These are phyloP conservation scores for Papilio aristodemus DNA, from an alignment of 1,140 invertebrate species.

Conservation along the genomic window DNA sequence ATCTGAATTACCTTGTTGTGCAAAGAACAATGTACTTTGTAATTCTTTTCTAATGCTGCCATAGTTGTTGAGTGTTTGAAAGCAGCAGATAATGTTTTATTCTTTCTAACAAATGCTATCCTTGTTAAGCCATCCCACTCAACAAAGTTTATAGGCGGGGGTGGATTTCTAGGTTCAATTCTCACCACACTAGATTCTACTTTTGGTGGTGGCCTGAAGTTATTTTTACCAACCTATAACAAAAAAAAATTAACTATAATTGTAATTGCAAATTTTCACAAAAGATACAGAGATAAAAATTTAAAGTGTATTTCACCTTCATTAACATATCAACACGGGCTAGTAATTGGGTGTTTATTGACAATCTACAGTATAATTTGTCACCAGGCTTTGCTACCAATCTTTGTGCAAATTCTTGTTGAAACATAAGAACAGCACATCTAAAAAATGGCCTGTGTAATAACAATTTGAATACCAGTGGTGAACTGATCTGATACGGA, in stretches of 20 bases:
- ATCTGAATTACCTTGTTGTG: conserved; percentile 94
- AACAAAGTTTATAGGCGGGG: conserved; percentile 96
- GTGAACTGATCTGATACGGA: conserved; percentile 99
- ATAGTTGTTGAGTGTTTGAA: conserved; percentile 93
- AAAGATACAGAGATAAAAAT: neutral
- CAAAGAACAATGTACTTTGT: conserved; percentile 91
- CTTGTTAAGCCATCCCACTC: conserved; percentile 99
- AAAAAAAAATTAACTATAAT: conserved; percentile 32
- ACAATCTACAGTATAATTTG: conserved; percentile 97
- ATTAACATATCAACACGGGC: conserved; percentile 97
- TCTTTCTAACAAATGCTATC: conserved; percentile 97
- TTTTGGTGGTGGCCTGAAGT: conserved; percentile 98
- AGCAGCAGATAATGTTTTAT: conserved; percentile 92
- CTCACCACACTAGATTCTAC: conserved; percentile 99
- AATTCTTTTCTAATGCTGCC: conserved; percentile 95
- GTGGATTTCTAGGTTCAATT: conserved; percentile 97
- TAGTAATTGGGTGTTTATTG: conserved; percentile 97
- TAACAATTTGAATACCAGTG: conserved; percentile 97
- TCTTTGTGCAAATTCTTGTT: conserved; percentile 98
- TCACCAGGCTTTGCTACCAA: conserved; percentile 98
- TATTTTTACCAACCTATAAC: conserved; percentile 95
- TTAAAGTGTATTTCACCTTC: conserved; percentile 86
- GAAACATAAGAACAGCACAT: conserved; percentile 99
- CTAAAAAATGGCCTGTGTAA: conserved; percentile 93
- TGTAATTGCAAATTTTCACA: neutral